A percentile compares a stretch with the other conserved stretches of the same genome.
These are phyloP conservation scores for Thymelicus sylvestris DNA, from an alignment of 2,888 invertebrate genomes.

Conservation along the genomic window DNA sequence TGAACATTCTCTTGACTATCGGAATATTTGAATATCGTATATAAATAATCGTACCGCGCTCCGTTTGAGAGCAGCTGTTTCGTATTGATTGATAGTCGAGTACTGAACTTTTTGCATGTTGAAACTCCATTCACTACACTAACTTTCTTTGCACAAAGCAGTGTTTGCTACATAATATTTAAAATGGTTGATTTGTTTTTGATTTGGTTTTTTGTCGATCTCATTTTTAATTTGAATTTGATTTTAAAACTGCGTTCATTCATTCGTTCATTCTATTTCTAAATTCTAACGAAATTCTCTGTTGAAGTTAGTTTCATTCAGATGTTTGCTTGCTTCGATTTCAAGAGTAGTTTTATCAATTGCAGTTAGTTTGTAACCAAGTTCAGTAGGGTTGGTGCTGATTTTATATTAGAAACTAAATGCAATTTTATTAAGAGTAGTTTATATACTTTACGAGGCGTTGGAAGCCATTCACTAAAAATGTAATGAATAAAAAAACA, in stretches of 20 bases:
- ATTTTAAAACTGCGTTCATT: background rate
- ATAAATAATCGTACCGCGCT: background rate
- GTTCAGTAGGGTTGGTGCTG: background rate
- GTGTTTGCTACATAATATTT: no score
- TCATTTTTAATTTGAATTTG: background rate
- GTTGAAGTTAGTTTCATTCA: background rate
- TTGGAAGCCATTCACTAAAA: no score
- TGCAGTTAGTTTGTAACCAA: background rate
- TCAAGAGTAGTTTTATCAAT: background rate
- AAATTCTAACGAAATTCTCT: background rate
- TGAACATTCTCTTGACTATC: slow-evolving; percentile 7
- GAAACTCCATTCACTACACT: background rate
- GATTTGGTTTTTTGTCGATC: background rate
- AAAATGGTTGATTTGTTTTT: no score
- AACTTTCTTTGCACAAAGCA: background rate
- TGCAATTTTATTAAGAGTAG: no score
- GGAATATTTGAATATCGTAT: slow-evolving; percentile 11
- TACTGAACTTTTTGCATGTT: slow-evolving; percentile 1
- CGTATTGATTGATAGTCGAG: slow-evolving; percentile 5
- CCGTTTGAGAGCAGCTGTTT: background rate
- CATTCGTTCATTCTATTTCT: background rate
- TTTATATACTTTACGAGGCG: no score
- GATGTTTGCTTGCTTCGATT: background rate
- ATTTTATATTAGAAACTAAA: no score
- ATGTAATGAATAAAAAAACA: no score